Evolutionary conservation across 2,113 vertebrate genomes (phyloP).

Genomic region (Sylvietta virens): DNA sequence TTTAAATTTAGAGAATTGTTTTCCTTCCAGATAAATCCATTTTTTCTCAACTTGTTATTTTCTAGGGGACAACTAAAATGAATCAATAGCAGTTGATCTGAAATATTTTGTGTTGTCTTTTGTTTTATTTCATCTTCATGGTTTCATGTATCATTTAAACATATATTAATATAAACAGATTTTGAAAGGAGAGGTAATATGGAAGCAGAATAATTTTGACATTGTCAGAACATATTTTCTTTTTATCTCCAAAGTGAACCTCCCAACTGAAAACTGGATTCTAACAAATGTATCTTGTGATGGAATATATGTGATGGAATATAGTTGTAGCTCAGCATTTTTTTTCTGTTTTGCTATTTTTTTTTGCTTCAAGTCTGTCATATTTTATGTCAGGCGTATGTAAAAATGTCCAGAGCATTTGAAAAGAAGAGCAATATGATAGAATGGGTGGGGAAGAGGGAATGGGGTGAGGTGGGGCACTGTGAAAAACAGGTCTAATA

Average conservation of each 20-base stretch:
- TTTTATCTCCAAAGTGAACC: not conserved
- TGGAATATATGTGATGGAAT: not conserved
- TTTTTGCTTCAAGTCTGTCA: not conserved
- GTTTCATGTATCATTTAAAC: not conserved
- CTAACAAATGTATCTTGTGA: not conserved
- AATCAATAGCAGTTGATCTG: not conserved
- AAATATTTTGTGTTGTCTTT: not conserved
- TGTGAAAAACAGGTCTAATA: not conserved
- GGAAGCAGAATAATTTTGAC: slow-evolving; percentile 25
- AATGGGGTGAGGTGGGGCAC: accelerated
- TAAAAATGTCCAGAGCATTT: not conserved
- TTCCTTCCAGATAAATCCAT: not conserved
- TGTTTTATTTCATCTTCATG: not conserved
- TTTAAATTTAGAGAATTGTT: not conserved
- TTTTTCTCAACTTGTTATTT: not conserved
- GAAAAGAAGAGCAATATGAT: not conserved
- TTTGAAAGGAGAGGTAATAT: slow-evolving; percentile 8
- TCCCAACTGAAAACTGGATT: not conserved
- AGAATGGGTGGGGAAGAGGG: not conserved
- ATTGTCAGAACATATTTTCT: not conserved
- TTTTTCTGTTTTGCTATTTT: not conserved
- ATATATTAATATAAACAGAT: not conserved
- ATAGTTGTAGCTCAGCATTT: not conserved
- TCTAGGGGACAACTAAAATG: not conserved
- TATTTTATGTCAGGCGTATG: not conserved